Conservation (phyloP, 2,888 invertebrate species). For the Campoplex nolae region DNA sequence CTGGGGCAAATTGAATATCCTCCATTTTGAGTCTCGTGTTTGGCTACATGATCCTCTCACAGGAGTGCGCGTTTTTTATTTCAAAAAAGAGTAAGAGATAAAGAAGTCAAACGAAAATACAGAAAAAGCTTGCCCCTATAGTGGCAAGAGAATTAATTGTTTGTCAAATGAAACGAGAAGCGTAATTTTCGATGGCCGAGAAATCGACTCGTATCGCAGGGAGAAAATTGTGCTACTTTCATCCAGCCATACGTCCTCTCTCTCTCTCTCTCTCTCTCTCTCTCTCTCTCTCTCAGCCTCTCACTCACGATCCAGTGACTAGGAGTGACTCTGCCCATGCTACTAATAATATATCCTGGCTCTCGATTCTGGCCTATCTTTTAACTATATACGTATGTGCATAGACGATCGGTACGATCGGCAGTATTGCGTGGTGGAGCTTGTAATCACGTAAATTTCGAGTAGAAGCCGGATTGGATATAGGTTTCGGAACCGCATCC, state of each 20-base stretch:
- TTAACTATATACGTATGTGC: slow-evolving; percentile 17
- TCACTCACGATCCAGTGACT: neutral
- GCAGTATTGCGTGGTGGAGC: slow-evolving; percentile 56
- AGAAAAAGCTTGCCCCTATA: neutral
- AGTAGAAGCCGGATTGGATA: slow-evolving; percentile 57
- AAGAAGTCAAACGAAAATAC: neutral
- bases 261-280: neutral
- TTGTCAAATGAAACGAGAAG: slow-evolving; percentile 37
- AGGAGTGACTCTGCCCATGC: neutral
- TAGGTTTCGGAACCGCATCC: slow-evolving; percentile 43
- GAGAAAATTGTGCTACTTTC: neutral
- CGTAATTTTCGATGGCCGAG: slow-evolving; percentile 26
- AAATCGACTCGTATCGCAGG: slow-evolving; percentile 11
- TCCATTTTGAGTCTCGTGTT: neutral
- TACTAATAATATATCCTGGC: slow-evolving; percentile 44
- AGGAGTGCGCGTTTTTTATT: slow-evolving; percentile 11
- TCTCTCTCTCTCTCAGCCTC: neutral
- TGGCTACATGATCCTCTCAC: neutral
- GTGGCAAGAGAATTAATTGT: slow-evolving; percentile 15
- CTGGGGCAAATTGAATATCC: neutral
- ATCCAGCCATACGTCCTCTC: neutral
- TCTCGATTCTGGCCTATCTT: slow-evolving; percentile 32
- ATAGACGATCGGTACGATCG: slow-evolving; percentile 52
- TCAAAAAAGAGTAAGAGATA: slow-evolving; percentile 11
- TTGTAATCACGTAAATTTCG: slow-evolving; percentile 75